Conservation (phyloP, 2,797 vertebrate genomes). For the Spea hammondii region DNA sequence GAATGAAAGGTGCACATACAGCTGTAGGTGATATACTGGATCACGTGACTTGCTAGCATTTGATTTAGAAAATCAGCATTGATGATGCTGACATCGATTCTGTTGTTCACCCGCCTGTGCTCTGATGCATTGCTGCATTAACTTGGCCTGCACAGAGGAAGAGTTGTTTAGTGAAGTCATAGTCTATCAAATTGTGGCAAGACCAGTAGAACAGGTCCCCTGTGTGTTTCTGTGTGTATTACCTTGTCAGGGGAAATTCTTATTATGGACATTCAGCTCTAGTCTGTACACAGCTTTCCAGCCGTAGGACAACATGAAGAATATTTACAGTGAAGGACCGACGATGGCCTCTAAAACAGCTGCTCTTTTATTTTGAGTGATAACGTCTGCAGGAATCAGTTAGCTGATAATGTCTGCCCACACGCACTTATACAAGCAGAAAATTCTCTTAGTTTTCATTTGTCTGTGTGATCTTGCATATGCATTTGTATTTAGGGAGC, state of each 20-base stretch:
- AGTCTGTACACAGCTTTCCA: not conserved
- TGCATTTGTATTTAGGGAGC: slow-evolving; percentile 6
- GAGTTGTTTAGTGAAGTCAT: slow-evolving; percentile 25
- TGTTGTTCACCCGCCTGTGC: not conserved
- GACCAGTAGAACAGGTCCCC: not conserved
- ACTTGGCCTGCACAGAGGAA: not conserved
- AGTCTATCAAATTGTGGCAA: slow-evolving; percentile 6
- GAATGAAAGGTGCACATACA: too few relatives aligned
- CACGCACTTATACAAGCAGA: slow-evolving; percentile 17
- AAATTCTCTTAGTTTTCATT: slow-evolving; percentile 13
- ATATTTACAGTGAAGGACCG: not conserved
- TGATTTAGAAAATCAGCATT: too few relatives aligned
- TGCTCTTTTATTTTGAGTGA: slow-evolving; percentile 12
- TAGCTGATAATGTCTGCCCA: slow-evolving; percentile 15
- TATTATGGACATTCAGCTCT: not conserved
- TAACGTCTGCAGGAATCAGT: slow-evolving; percentile 23
- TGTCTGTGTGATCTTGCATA: slow-evolving; percentile 1
- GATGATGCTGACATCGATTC: slow-evolving; percentile 19
- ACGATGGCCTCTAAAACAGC: slow-evolving; percentile 22
- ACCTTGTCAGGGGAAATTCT: not conserved
- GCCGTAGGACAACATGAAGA: not conserved
- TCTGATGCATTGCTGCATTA: slow-evolving; percentile 11
- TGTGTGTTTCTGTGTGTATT: not conserved
- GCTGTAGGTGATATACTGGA: too few relatives aligned
- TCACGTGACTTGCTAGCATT: too few relatives aligned